phyloP scores from a whole-genome alignment of 2,113 vertebrate species.

The Procavia capensis region DNA sequence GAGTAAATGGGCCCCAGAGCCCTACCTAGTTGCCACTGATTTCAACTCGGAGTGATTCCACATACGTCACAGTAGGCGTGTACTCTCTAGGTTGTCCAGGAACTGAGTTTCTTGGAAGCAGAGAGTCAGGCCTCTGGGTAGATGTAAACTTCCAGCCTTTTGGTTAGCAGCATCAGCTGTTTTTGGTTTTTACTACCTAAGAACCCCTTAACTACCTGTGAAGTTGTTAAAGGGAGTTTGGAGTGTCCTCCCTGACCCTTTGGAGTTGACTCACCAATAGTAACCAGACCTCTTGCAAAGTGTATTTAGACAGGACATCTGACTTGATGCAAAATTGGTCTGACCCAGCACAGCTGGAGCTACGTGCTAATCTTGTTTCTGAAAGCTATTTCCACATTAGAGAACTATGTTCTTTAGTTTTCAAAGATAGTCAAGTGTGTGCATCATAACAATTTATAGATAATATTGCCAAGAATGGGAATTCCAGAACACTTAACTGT shows the following conservation, averaged over 20 bases:
- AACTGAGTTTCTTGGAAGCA: not conserved
- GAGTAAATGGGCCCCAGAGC: not conserved
- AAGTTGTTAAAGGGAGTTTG: not conserved
- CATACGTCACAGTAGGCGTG: not conserved
- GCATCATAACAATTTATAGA: too few relatives aligned
- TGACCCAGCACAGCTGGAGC: rapidly evolving
- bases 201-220: not conserved
- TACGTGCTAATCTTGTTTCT: not conserved
- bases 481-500: too few relatives aligned
- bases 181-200: not conserved
- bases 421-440: too few relatives aligned
- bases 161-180: not conserved
- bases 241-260: rapidly evolving
- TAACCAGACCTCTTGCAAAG: rapidly evolving
- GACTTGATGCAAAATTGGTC: too few relatives aligned
- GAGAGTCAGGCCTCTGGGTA: not conserved
- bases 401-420: not conserved
- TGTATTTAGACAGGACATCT: not conserved
- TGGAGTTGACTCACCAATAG: too few relatives aligned
- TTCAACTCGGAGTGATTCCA: not conserved
- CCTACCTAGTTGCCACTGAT: not conserved
- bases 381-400: too few relatives aligned
- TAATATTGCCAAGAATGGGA: too few relatives aligned
- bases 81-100: not conserved
- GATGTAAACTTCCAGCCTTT: not conserved